A percentile compares a stretch with the other conserved stretches of the same genome.
phyloP scores from a whole-genome alignment of 2,797 vertebrate species.

The Ispidina lecontei region DNA sequence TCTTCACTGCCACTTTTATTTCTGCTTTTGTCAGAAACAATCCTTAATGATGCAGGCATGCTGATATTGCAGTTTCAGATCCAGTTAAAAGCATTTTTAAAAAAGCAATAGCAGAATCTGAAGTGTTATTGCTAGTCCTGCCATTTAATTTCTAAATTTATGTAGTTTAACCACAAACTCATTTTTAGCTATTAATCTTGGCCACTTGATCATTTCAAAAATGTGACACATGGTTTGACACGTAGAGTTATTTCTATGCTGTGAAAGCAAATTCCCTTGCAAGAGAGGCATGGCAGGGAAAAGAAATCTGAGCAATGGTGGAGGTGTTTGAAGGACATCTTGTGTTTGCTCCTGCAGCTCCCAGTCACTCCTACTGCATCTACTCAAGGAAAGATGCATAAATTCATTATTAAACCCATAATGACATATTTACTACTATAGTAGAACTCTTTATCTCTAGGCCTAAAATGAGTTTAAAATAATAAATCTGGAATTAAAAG shows the following conservation, averaged over 20 bases:
- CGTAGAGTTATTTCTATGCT: neutral
- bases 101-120: neutral
- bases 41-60: neutral
- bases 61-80: neutral
- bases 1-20: neutral
- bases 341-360: neutral
- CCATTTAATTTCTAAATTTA: constrained; percentile 26
- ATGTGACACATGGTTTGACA: constrained; percentile 8
- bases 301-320: neutral
- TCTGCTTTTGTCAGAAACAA: constrained; percentile 25
- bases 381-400: neutral
- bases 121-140: neutral
- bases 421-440: neutral
- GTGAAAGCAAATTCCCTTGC: neutral
- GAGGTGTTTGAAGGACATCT: neutral
- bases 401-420: neutral
- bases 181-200: constrained; percentile 17
- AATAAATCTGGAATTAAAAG: neutral
- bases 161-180: neutral
- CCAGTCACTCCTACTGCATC: neutral
- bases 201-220: constrained; percentile 33
- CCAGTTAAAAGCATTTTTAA: neutral
- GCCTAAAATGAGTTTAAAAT: neutral
- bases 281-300: neutral
- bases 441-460: neutral